Evolutionary conservation across 2,113 vertebrate genomes (phyloP).

Genomic region (Vidua macroura): DNA sequence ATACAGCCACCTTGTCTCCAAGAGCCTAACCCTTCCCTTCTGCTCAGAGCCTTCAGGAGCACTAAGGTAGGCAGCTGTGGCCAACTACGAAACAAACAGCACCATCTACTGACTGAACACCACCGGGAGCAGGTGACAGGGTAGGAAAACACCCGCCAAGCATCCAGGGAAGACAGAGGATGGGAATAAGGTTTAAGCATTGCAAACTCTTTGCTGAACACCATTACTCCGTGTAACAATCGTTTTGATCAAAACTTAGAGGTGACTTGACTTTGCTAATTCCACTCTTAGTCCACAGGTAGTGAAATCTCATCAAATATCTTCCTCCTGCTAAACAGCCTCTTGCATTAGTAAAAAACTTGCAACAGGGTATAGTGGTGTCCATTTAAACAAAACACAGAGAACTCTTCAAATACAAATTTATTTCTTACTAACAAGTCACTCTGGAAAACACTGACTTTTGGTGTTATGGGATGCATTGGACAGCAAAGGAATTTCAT

Average conservation of each 20-base stretch:
- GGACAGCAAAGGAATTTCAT: not conserved
- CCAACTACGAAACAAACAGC: conserved; percentile 40
- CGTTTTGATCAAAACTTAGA: not conserved
- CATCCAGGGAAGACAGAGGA: not conserved
- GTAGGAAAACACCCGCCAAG: not conserved
- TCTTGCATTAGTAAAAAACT: not conserved
- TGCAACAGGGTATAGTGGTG: not conserved
- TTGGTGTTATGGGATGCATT: accelerated
- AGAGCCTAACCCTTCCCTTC: not conserved
- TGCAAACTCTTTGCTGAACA: not conserved
- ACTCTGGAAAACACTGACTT: not conserved
- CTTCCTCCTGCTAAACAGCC: not conserved
- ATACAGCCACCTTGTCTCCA: not conserved
- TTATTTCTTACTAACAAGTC: not conserved
- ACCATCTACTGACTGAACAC: conserved; percentile 51
- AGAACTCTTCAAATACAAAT: not conserved
- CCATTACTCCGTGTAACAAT: not conserved
- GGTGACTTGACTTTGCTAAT: not conserved
- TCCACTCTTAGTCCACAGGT: not conserved
- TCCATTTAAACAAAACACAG: not conserved
- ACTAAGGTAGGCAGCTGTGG: not conserved
- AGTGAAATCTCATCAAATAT: not conserved
- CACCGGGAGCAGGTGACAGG: not conserved
- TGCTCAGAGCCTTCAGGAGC: not conserved
- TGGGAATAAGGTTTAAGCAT: not conserved